Percentiles rank a stretch among this genome's conserved stretches.
These are phyloP conservation scores for Mormyrops attenuatus DNA, from an alignment of 2,797 vertebrate species.

Conservation along the genomic window DNA sequence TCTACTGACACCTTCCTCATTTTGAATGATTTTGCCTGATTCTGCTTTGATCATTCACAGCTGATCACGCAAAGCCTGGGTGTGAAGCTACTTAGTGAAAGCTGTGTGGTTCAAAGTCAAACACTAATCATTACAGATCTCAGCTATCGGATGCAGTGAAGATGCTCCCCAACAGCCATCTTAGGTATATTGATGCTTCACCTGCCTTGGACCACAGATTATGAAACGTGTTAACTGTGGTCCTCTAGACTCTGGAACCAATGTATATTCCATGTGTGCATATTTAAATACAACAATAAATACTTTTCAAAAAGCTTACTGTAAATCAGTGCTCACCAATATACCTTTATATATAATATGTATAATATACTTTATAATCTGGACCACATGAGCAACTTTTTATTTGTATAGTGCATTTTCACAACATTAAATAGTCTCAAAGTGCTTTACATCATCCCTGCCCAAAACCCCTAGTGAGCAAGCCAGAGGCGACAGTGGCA, in stretches of 20 bases:
- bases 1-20: not conserved
- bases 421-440: not conserved
- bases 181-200: not conserved
- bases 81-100: not conserved
- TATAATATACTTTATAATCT: not conserved
- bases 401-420: not conserved
- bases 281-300: slow-evolving; percentile 4
- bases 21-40: not conserved
- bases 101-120: not conserved
- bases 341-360: not conserved
- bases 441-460: not conserved
- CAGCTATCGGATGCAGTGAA: not conserved
- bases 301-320: not conserved
- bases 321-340: not conserved
- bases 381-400: not conserved
- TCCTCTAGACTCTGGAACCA: not conserved
- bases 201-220: not conserved
- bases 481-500: not conserved
- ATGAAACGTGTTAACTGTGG: not conserved
- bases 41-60: not conserved
- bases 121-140: not conserved
- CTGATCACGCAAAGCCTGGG: not conserved
- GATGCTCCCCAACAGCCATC: not conserved
- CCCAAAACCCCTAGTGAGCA: not conserved
- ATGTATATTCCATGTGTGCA: not conserved